Conservation (phyloP, 2,113 vertebrate genomes). For the Origma solitaria region DNA sequence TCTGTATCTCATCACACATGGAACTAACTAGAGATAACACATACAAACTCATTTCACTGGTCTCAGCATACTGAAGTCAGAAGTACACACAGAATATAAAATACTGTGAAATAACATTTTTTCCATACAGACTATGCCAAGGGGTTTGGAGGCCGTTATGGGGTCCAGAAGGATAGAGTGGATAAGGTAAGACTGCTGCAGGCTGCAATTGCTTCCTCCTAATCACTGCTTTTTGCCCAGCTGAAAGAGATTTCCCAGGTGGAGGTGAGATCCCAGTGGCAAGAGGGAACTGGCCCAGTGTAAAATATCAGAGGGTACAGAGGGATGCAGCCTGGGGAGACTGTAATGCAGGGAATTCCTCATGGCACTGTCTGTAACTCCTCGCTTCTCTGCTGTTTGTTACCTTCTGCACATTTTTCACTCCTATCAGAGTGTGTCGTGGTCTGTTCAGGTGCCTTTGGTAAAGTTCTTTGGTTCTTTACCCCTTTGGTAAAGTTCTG, state of each 20-base stretch:
- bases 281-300: neutral
- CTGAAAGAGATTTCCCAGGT: neutral
- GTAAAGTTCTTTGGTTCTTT: neutral
- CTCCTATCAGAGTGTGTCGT: neutral
- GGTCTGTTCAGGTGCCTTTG: neutral
- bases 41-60: neutral
- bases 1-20: neutral
- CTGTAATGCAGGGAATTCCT: neutral
- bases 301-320: neutral
- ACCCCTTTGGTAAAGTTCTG: neutral
- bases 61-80: neutral
- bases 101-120: neutral
- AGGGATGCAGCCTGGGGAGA: neutral
- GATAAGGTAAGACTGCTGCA: conserved; percentile 81
- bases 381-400: neutral
- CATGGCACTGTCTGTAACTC: neutral
- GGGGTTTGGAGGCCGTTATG: conserved; percentile 91
- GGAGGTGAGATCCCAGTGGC: neutral
- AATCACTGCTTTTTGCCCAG: neutral
- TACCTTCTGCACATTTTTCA: neutral
- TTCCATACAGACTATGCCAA: conserved; percentile 82
- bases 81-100: neutral
- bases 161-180: conserved; percentile 87
- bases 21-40: neutral
- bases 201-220: neutral